phyloP scores from a whole-genome alignment of 2,113 vertebrate genomes.

The Rhodinocichla rosea region DNA sequence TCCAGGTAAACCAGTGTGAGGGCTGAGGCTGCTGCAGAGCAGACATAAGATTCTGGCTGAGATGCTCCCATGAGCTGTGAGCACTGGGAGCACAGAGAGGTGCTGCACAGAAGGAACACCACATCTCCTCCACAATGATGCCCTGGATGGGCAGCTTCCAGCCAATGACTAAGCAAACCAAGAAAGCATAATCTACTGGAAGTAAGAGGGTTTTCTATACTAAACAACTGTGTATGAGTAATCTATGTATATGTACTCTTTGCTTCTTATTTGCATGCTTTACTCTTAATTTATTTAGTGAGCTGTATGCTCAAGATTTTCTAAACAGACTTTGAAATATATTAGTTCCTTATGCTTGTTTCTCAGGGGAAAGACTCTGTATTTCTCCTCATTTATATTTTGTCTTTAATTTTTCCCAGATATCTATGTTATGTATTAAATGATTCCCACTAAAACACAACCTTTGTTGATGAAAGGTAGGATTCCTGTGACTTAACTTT shows the following conservation, averaged over 20 bases:
- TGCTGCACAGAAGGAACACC: background rate
- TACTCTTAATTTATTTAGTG: background rate
- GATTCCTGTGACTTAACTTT: background rate
- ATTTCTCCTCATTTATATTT: background rate
- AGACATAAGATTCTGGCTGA: background rate
- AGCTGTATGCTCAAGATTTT: background rate
- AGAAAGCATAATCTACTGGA: background rate
- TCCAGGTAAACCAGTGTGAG: background rate
- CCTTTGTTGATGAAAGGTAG: background rate
- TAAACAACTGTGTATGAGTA: background rate
- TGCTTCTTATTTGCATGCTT: background rate
- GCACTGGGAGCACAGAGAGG: background rate
- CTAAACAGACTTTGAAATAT: background rate
- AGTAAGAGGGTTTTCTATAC: background rate
- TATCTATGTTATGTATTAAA: background rate
- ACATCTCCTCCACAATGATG: background rate
- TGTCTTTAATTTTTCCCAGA: background rate
- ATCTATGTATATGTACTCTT: rapidly evolving
- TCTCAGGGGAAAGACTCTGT: background rate
- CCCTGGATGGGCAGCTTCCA: background rate
- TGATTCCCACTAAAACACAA: background rate
- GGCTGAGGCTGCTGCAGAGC: background rate
- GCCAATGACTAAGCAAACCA: background rate
- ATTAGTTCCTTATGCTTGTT: background rate
- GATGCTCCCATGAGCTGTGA: rapidly evolving